Percentiles rank a stretch among this genome's conserved stretches.
phyloP scores from a whole-genome alignment of 2,113 vertebrate species.

The Siniperca chuatsi region DNA sequence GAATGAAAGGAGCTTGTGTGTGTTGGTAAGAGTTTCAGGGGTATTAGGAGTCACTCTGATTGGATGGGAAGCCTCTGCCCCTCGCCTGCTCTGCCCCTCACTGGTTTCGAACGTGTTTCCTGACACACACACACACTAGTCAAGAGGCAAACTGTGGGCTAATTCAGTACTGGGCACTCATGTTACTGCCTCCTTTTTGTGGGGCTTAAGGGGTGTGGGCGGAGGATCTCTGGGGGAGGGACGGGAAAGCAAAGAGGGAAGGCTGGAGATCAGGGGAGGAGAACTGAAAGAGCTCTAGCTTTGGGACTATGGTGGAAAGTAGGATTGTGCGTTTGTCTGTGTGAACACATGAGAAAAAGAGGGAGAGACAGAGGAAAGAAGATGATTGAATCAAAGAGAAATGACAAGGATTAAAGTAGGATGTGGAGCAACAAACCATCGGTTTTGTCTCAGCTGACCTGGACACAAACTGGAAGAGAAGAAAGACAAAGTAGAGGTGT shows the following conservation, averaged over 20 bases:
- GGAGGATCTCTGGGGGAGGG: constrained; percentile 47
- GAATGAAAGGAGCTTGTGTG: constrained; percentile 36
- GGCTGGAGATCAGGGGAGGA: constrained; percentile 39
- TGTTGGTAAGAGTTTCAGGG: constrained; percentile 1
- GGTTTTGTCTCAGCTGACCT: not conserved
- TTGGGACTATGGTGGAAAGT: constrained; percentile 36
- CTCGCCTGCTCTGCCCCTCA: not conserved
- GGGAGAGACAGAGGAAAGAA: not conserved
- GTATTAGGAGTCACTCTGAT: constrained; percentile 26
- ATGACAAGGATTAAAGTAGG: constrained; percentile 8
- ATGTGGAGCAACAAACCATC: not conserved
- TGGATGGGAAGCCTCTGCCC: constrained; percentile 33
- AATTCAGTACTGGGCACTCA: constrained; percentile 77
- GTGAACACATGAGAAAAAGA: constrained; percentile 17
- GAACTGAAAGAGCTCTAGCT: constrained; percentile 56
- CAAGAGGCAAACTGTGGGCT: constrained; percentile 66
- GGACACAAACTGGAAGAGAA: constrained; percentile 13
- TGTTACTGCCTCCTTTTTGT: constrained; percentile 75
- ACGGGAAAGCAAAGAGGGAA: constrained; percentile 44
- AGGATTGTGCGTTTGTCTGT: constrained; percentile 29
- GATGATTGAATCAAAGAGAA: constrained; percentile 9
- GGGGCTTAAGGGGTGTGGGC: constrained; percentile 57
- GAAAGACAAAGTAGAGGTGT: not conserved
- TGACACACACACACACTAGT: constrained; percentile 33
- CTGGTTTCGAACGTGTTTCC: constrained; percentile 19